Evolutionary conservation across 2,113 vertebrate genomes (phyloP).

Genomic region (Micronisus gabar): DNA sequence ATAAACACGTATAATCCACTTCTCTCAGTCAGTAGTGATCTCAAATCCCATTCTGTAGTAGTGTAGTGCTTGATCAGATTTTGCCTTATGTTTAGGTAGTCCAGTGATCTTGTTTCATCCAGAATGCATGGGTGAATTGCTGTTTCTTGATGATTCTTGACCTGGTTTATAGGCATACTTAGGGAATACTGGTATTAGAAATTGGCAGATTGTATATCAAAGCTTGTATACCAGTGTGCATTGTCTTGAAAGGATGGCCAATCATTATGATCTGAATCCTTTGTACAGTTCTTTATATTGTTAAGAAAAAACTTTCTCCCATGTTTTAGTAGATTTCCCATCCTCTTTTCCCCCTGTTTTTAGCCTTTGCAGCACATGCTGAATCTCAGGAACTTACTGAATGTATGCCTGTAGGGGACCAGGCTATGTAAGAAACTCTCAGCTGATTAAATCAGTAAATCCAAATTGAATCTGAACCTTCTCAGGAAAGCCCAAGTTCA

Average conservation of each 20-base stretch:
- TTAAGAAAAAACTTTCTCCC: not conserved
- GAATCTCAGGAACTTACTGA: not conserved
- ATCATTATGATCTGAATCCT: not conserved
- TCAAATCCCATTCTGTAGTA: not conserved
- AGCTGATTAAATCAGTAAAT: not conserved
- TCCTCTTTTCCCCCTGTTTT: rapidly evolving
- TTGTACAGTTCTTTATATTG: not conserved
- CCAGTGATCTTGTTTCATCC: not conserved
- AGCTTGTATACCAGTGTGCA: not conserved
- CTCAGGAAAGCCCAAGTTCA: not conserved
- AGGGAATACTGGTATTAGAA: not conserved
- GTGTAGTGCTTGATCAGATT: not conserved
- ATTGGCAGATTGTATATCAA: rapidly evolving
- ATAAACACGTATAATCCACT: rapidly evolving
- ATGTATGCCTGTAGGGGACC: not conserved
- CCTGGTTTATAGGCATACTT: not conserved
- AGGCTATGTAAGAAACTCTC: not conserved
- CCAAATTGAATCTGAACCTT: not conserved
- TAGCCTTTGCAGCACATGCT: not conserved
- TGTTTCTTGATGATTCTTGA: not conserved
- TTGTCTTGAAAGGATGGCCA: not conserved
- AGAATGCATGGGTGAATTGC: not conserved
- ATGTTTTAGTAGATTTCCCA: not conserved
- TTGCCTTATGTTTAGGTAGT: not conserved
- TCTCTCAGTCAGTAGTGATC: not conserved